Percentiles rank a stretch among this genome's conserved stretches.
Conservation (phyloP, 1,140 invertebrate species). For the Linepithema humile region DNA sequence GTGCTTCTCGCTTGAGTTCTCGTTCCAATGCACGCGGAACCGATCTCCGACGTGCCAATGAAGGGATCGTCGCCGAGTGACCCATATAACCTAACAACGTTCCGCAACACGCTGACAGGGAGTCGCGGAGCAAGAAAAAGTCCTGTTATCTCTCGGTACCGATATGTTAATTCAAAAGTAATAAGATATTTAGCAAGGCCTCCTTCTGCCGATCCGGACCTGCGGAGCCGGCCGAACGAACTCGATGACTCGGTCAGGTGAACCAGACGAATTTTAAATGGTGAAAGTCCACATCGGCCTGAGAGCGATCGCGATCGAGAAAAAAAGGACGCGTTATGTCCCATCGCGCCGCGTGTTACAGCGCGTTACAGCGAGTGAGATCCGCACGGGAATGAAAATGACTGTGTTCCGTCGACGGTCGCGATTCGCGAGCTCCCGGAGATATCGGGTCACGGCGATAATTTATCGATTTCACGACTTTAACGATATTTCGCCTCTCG, state of each 20-base stretch:
- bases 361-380: conserved; percentile 6
- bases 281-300: conserved; percentile 74
- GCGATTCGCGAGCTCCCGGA: not conserved
- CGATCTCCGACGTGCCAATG: not conserved
- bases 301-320: conserved; percentile 58
- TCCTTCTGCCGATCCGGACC: conserved; percentile 69
- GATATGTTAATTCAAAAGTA: conserved; percentile 76
- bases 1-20: not conserved
- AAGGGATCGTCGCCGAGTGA: conserved; percentile 17
- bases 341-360: not conserved
- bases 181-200: conserved; percentile 75
- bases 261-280: conserved; percentile 76
- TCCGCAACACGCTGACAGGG: conserved; percentile 27
- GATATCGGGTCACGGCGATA: not conserved
- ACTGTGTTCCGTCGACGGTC: not conserved
- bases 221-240: conserved; percentile 48
- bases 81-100: conserved; percentile 30
- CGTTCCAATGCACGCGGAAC: not conserved
- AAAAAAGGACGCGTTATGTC: conserved; percentile 47
- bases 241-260: conserved; percentile 62
- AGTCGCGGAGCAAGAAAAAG: conserved; percentile 53
- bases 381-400: not conserved
- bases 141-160: conserved; percentile 71
- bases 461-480: conserved; percentile 4
- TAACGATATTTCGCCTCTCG: not conserved